These are phyloP conservation scores for Morelia viridis DNA, from an alignment of 2,797 vertebrate species.

Conservation along the genomic window DNA sequence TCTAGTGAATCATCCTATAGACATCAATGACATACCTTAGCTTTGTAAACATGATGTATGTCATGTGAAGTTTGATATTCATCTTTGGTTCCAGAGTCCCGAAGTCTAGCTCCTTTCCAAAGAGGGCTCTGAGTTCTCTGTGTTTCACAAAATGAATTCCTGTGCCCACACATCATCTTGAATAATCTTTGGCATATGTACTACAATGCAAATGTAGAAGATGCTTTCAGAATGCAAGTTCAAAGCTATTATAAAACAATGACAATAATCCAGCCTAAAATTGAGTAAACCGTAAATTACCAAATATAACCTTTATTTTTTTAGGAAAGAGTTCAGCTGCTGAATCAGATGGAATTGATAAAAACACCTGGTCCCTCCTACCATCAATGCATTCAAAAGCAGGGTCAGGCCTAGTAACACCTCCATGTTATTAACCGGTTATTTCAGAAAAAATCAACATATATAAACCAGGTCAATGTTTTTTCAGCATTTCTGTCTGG, in stretches of 20 bases:
- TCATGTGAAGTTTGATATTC: slow-evolving; percentile 13
- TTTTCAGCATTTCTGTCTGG: neutral
- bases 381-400: neutral
- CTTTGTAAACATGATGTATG: slow-evolving; percentile 30
- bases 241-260: neutral
- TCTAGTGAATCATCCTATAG: slow-evolving; percentile 20
- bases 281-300: neutral
- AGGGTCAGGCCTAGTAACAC: neutral
- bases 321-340: neutral
- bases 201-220: slow-evolving; percentile 34
- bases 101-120: neutral
- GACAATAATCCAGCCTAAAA: neutral
- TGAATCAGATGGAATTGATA: neutral
- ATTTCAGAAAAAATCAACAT: neutral
- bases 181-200: slow-evolving; percentile 21
- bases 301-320: neutral
- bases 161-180: slow-evolving; percentile 13
- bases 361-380: neutral
- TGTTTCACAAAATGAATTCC: slow-evolving; percentile 50
- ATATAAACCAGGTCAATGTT: neutral
- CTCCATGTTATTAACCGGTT: neutral
- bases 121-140: slow-evolving; percentile 34
- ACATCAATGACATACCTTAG: slow-evolving; percentile 26
- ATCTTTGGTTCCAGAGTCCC: neutral
- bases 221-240: neutral